Percentiles rank a stretch among this genome's conserved stretches.
Conservation (phyloP, 2,113 vertebrate genomes). For the Dicentrarchus labrax region DNA sequence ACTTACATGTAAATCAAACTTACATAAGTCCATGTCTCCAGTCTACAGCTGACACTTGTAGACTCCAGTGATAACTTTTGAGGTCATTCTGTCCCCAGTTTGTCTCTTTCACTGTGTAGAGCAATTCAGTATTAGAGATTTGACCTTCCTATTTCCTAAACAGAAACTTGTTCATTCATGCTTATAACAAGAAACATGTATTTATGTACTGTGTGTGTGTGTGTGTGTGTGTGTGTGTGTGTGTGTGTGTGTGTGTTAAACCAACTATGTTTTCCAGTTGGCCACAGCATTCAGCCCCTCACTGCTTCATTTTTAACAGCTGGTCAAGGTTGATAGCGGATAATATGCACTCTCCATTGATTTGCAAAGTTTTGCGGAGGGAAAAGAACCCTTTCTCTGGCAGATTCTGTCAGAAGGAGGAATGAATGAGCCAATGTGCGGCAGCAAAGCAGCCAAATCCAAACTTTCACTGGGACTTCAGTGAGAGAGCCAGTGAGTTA, state of each 20-base stretch:
- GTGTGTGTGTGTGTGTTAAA: conserved; percentile 14
- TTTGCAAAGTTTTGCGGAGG: conserved; percentile 59
- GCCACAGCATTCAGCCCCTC: neutral
- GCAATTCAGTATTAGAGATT: neutral
- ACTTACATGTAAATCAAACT: too few species aligned
- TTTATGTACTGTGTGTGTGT: neutral
- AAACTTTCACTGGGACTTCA: conserved; percentile 58
- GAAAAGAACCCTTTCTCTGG: conserved; percentile 14
- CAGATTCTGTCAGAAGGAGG: conserved; percentile 36
- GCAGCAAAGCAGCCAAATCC: conserved; percentile 55
- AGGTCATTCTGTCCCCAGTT: neutral
- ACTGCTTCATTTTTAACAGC: conserved; percentile 44
- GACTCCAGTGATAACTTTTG: neutral
- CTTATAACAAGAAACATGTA: conserved; percentile 1
- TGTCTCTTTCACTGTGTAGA: neutral
- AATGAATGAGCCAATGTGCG: conserved; percentile 39
- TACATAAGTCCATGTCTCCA: neutral
- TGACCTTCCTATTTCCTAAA: neutral
- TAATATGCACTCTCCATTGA: conserved; percentile 55
- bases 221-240: neutral
- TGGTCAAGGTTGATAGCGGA: conserved; percentile 64
- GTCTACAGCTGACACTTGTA: neutral
- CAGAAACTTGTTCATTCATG: neutral
- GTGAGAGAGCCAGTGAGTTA: conserved; percentile 42
- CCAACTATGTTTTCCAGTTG: conserved; percentile 4